Evolutionary conservation across 2,113 vertebrate species (phyloP).

Genomic region (Sterrhoptilus dennistouni): DNA sequence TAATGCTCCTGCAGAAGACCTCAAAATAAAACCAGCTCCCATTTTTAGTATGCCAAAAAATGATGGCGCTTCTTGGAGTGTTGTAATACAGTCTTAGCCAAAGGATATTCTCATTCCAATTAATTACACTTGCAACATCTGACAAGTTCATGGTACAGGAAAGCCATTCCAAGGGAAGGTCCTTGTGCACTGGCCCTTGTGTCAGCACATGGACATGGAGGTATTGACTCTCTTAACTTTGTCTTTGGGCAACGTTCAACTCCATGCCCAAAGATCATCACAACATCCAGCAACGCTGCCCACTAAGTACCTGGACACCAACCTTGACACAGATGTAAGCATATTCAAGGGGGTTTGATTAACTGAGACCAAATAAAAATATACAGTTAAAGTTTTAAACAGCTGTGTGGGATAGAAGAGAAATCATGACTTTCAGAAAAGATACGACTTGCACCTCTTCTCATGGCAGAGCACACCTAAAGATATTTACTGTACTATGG

Average conservation of each 20-base stretch:
- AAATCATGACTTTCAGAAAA: neutral
- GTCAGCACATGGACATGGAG: neutral
- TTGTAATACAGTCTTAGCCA: neutral
- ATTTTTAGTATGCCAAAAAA: neutral
- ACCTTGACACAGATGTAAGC: too few species aligned
- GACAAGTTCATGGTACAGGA: neutral
- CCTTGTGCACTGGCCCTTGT: neutral
- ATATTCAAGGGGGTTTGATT: neutral
- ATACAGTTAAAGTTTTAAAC: neutral
- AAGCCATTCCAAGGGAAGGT: neutral
- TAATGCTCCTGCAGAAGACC: neutral
- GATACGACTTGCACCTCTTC: neutral
- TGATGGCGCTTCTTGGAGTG: rapidly evolving
- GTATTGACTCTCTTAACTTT: neutral
- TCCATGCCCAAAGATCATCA: rapidly evolving
- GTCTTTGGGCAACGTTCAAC: rapidly evolving
- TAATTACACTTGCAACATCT: neutral
- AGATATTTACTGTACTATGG: rapidly evolving
- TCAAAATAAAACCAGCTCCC: neutral
- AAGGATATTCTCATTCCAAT: neutral
- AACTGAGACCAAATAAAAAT: neutral
- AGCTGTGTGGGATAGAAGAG: rapidly evolving
- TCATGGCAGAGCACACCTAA: neutral
- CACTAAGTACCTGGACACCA: neutral
- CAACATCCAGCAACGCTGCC: rapidly evolving